phyloP scores from a whole-genome alignment of 2,888 invertebrate species.

The Eristalis intricaria region DNA sequence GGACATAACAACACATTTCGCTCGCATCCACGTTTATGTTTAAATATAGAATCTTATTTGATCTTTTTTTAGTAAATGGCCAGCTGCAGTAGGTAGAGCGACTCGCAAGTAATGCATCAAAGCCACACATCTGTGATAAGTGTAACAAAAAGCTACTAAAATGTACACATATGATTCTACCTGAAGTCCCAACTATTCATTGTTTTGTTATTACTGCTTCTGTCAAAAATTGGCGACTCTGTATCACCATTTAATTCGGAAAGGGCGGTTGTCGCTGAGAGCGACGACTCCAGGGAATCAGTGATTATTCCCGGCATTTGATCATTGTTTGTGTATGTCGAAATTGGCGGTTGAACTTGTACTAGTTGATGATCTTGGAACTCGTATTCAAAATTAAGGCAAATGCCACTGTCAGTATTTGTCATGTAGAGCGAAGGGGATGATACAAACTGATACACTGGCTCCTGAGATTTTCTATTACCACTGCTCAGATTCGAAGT shows the following conservation, averaged over 20 bases:
- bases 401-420: conserved; percentile 75
- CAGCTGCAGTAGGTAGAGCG: conserved; percentile 47
- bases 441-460: conserved; percentile 60
- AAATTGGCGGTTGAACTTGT: conserved; percentile 79
- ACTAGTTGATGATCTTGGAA: conserved; percentile 80
- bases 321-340: conserved; percentile 38
- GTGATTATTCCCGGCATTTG: conserved; percentile 34
- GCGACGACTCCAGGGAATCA: conserved; percentile 39
- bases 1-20: conserved; percentile 64
- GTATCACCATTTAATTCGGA: conserved; percentile 32
- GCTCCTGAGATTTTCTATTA: conserved; percentile 43
- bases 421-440: conserved; percentile 62
- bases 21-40: conserved; percentile 49
- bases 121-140: conserved; percentile 38
- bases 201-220: conserved; percentile 42
- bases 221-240: conserved; percentile 43
- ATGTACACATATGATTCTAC: conserved; percentile 50
- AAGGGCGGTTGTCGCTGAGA: conserved; percentile 19
- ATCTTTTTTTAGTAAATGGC: conserved; percentile 59
- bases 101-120: conserved; percentile 54
- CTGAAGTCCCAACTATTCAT: conserved; percentile 65
- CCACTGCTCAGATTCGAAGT: conserved; percentile 32
- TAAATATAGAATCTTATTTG: conserved; percentile 63
- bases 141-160: conserved; percentile 11
- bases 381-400: conserved; percentile 79